Percentiles rank a stretch among this genome's conserved stretches.
Conservation (phyloP, 1,140 invertebrate species). For the Listronotus oregonensis region DNA sequence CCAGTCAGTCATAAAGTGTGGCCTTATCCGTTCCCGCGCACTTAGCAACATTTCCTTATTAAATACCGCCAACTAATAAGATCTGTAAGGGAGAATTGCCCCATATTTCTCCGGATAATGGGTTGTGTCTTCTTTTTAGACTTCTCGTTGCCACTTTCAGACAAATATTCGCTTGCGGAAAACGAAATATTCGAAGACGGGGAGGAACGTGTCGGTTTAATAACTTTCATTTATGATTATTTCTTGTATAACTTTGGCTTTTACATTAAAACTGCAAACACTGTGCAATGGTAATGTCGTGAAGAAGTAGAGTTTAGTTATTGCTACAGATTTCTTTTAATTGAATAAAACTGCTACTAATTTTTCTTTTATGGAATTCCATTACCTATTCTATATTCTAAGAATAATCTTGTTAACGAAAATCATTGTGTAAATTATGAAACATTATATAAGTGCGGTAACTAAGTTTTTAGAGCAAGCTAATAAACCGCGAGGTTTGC, state of each 20-base stretch:
- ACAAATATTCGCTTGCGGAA: constrained; percentile 34
- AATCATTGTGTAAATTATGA: too few species aligned
- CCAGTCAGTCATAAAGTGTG: constrained; percentile 50
- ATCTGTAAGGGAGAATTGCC: constrained; percentile 49
- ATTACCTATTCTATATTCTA: too few species aligned
- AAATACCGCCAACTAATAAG: constrained; percentile 53
- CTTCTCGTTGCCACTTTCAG: constrained; percentile 37
- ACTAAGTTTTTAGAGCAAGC: too few species aligned
- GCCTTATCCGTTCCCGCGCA: constrained; percentile 48
- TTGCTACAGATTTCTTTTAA: too few species aligned
- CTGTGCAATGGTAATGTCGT: background rate
- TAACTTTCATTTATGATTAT: constrained; percentile 36
- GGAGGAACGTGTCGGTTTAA: constrained; percentile 30
- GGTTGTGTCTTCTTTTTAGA: constrained; percentile 40
- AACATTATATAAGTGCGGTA: too few species aligned
- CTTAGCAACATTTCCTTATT: constrained; percentile 53
- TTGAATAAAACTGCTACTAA: too few species aligned
- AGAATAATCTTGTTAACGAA: too few species aligned
- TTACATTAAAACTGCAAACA: background rate
- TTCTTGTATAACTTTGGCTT: constrained; percentile 26
- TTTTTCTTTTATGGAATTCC: too few species aligned
- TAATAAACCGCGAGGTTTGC: too few species aligned
- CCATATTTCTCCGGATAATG: constrained; percentile 48
- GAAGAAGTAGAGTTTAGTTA: background rate
- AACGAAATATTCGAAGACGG: constrained; percentile 23